These are phyloP conservation scores for Eufriesea mexicana DNA, from an alignment of 1,140 invertebrate genomes.

Conservation along the genomic window DNA sequence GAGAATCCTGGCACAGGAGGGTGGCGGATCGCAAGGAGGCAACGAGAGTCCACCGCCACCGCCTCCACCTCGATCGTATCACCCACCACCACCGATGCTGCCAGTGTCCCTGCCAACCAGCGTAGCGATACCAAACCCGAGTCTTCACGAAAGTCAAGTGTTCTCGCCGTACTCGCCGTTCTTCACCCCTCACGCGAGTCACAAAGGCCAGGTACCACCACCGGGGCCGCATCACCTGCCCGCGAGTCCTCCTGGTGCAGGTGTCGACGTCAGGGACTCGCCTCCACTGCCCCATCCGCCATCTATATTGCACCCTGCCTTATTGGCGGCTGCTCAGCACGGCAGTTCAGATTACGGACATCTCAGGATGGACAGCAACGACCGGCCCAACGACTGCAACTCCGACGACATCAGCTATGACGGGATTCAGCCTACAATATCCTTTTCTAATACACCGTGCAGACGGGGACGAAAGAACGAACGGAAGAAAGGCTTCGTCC, in stretches of 20 bases:
- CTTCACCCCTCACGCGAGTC: conserved; percentile 86
- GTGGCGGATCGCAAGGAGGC: conserved; percentile 84
- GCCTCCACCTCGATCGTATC: conserved; percentile 86
- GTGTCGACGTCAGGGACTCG: conserved; percentile 89
- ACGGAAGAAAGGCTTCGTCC: background rate
- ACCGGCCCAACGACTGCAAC: conserved; percentile 93
- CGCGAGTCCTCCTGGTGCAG: conserved; percentile 84
- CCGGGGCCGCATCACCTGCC: conserved; percentile 83
- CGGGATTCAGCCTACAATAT: conserved; percentile 96
- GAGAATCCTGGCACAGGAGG: conserved; percentile 91
- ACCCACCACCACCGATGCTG: conserved; percentile 90
- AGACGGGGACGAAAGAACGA: background rate
- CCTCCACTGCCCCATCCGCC: conserved; percentile 91
- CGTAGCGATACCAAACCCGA: conserved; percentile 97
- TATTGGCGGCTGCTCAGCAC: conserved; percentile 90
- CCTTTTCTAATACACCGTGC: conserved; percentile 86
- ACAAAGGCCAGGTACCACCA: conserved; percentile 80
- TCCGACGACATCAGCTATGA: conserved; percentile 93
- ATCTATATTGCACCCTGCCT: conserved; percentile 90
- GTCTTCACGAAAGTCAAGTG: conserved; percentile 96
- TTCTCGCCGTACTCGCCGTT: conserved; percentile 95
- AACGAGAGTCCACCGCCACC: conserved; percentile 84
- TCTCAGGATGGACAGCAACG: conserved; percentile 89
- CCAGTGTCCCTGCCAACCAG: conserved; percentile 94
- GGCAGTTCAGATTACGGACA: conserved; percentile 90